Evolutionary conservation across 1,140 invertebrate species (phyloP), one percentile per base, ranked within the genome.

Genomic region (Manduca sexta): DNA sequence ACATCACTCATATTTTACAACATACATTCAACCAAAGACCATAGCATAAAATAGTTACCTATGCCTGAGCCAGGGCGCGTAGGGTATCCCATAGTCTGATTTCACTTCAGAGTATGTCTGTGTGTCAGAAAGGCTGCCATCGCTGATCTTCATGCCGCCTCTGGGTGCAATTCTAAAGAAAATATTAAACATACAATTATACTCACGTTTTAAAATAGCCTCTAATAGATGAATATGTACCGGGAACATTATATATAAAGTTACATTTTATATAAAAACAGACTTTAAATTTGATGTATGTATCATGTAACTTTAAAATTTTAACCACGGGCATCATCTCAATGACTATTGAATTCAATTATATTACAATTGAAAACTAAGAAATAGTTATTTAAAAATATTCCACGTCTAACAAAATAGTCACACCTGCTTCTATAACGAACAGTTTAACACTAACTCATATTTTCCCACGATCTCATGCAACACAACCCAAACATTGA

Each of bases 51-150:
- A 31, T 64, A 64, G 42, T 77, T 84, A 89, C 88, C 90, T 92
- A 69, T 92, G 91, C 69, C 91, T 88, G 41, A 92, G 69, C 91
- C 91, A 92, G 60, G 91, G 90, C 13, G 90, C 90, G 58, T 92
- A 92, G 1, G 90, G 90, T 74, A 90, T 91, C 31, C 87, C 86
- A 62, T 90, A 91, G 55, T 92, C 91, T 2, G 90, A 90, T 55
- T 89, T 90, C 6, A 90, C 89, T 70, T 90, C 89, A 1, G 88
- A 89, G 59, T 90, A 90, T 3, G 90, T 91, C 69, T 92, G 91
- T 2, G 90, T 88, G 64, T 96, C 94, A 29, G 93, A 95, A 2
- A 95, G 86, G 34, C 93, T 95, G 5, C 94, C 94, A 73, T 93
- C 93, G 35, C 90, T 90, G 30, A 88, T 89, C 71, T 91, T 91